Conservation (phyloP, 2,888 invertebrate genomes). For the Corbicula japonica region DNA sequence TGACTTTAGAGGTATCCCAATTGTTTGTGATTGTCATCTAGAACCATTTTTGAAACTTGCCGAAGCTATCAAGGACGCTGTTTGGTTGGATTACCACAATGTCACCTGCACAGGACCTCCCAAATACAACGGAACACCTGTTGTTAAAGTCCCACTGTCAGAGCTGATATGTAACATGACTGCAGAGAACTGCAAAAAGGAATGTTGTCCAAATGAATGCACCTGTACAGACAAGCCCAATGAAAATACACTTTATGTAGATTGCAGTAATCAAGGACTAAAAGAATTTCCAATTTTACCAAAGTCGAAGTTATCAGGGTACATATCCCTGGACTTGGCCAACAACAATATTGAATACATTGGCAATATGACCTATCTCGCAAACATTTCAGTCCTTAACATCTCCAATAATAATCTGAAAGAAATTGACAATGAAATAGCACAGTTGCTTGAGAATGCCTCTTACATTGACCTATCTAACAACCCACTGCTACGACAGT, state of each 20-base stretch:
- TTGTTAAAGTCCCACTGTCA: not conserved
- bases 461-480: constrained; percentile 36
- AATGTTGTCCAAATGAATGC: constrained; percentile 31
- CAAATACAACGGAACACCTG: not conserved
- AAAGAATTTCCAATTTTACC: constrained; percentile 30
- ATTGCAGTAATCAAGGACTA: constrained; percentile 15
- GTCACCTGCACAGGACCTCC: constrained; percentile 48
- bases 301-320: constrained; percentile 24
- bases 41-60: constrained; percentile 43
- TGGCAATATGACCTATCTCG: constrained; percentile 21
- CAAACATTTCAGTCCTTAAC: constrained; percentile 22
- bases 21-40: constrained; percentile 55
- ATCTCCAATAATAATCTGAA: constrained; percentile 34
- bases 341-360: constrained; percentile 30
- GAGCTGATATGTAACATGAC: constrained; percentile 18
- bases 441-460: constrained; percentile 37
- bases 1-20: constrained; percentile 35
- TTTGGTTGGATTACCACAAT: constrained; percentile 52
- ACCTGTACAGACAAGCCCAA: constrained; percentile 37
- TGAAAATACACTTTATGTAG: constrained; percentile 29
- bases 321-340: constrained; percentile 35
- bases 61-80: constrained; percentile 18
- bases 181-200: not conserved
- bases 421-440: constrained; percentile 7
- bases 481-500: constrained; percentile 25